A percentile compares a stretch with the other conserved stretches of the same genome.
Conservation (phyloP, 2,888 invertebrate genomes). For the Pyrocoelia pectoralis region DNA sequence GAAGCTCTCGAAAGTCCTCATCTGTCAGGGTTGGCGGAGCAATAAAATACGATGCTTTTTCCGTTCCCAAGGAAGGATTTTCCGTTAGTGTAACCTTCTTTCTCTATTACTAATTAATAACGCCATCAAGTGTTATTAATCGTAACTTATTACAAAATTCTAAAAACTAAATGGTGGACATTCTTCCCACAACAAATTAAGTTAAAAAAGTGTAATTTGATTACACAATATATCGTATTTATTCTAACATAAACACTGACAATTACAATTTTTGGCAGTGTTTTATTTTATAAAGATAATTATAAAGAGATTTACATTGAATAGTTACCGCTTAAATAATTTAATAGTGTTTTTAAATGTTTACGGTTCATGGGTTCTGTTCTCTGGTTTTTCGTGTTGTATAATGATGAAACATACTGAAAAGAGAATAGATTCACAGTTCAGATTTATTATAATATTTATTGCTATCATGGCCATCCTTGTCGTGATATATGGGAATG, state of each 20-base stretch:
- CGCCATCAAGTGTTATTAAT: too few relatives aligned
- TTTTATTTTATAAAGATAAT: background rate
- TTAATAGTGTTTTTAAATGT: background rate
- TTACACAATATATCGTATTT: too few relatives aligned
- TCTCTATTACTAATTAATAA: too few relatives aligned
- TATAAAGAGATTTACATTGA: background rate
- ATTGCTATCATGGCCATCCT: slow-evolving; percentile 37
- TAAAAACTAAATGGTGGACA: too few relatives aligned
- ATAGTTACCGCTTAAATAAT: background rate
- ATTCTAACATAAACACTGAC: background rate
- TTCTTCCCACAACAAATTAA: too few relatives aligned
- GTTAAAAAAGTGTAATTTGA: too few relatives aligned
- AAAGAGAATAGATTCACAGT: slow-evolving; percentile 22
- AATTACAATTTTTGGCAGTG: background rate
- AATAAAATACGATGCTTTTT: too few relatives aligned
- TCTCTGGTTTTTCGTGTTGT: background rate
- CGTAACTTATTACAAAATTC: too few relatives aligned
- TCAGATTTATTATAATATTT: slow-evolving; percentile 32
- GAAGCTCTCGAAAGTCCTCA: too few relatives aligned
- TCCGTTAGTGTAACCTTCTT: too few relatives aligned
- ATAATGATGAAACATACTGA: background rate
- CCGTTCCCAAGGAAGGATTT: too few relatives aligned
- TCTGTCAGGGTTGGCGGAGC: too few relatives aligned
- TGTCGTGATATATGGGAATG: slow-evolving; percentile 45
- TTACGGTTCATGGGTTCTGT: slow-evolving; percentile 15